Conservation (phyloP, 2,113 vertebrate species). For the Megaceryle maxima region DNA sequence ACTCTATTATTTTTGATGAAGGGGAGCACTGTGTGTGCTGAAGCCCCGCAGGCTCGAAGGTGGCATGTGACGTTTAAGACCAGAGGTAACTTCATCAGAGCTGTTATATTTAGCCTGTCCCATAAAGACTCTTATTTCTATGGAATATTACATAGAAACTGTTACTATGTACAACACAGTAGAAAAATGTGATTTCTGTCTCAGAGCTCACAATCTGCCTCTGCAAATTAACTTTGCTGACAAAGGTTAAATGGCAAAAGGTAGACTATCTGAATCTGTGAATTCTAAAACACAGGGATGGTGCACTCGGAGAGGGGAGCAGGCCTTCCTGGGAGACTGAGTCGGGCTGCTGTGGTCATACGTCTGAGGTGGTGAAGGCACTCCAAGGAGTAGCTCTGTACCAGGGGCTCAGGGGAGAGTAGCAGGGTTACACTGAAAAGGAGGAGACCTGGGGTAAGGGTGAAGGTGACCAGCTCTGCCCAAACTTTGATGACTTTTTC, state of each 20-base stretch:
- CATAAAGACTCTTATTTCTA: slow-evolving; percentile 39
- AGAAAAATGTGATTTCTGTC: slow-evolving; percentile 49
- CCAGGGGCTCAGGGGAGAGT: no score
- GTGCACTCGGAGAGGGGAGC: neutral
- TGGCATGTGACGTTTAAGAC: slow-evolving; percentile 1
- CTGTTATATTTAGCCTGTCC: slow-evolving; percentile 45
- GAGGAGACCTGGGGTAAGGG: neutral
- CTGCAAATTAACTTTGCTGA: slow-evolving; percentile 24
- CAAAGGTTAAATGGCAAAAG: slow-evolving; percentile 37
- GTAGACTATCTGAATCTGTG: neutral
- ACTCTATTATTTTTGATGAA: neutral
- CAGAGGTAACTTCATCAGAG: slow-evolving; percentile 55
- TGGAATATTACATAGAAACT: slow-evolving; percentile 59
- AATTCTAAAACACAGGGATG: neutral
- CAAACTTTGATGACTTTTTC: neutral
- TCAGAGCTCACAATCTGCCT: slow-evolving; percentile 38
- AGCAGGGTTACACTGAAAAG: neutral
- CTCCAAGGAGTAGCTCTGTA: neutral
- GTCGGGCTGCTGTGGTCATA: neutral
- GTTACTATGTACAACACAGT: slow-evolving; percentile 49
- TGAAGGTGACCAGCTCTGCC: neutral
- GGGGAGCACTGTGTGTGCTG: neutral
- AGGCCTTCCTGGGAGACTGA: neutral
- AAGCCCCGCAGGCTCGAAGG: neutral
- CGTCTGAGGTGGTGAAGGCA: neutral